phyloP scores from a whole-genome alignment of 2,113 vertebrate genomes.

The Brienomyrus longianalis region DNA sequence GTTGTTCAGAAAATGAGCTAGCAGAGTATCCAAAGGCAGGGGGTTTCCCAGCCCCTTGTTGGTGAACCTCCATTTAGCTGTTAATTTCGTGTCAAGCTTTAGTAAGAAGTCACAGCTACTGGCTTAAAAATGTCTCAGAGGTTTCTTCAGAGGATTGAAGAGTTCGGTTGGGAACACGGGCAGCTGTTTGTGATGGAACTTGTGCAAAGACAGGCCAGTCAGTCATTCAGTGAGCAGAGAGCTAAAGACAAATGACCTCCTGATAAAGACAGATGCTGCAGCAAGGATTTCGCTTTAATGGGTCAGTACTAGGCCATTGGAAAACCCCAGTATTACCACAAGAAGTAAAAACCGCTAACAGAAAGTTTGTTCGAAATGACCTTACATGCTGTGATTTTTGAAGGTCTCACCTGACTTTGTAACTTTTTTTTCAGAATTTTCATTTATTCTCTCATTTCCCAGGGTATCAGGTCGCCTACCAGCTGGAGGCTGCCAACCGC shows the following conservation, averaged over 20 bases:
- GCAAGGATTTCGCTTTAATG: background rate
- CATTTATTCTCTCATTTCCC: background rate
- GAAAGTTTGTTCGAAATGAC: background rate
- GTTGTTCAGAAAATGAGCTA: background rate
- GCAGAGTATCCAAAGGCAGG: background rate
- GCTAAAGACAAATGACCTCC: background rate
- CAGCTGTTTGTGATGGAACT: no score
- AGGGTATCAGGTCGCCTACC: conserved; percentile 73
- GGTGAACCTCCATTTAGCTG: background rate
- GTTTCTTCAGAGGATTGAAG: background rate
- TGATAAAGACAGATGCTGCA: background rate
- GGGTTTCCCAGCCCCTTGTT: background rate
- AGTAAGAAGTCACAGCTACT: background rate
- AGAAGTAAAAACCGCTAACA: background rate
- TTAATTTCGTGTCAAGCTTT: no score
- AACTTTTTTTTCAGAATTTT: background rate
- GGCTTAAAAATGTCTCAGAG: background rate
- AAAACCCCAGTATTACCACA: background rate
- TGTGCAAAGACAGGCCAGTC: background rate
- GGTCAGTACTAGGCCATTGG: background rate
- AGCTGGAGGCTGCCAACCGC: conserved; percentile 60
- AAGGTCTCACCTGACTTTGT: background rate
- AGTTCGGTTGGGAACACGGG: background rate
- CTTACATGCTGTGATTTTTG: background rate
- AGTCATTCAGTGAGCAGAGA: background rate